Evolutionary conservation across 2,888 invertebrate genomes (phyloP), one percentile per base, ranked within the genome.

Genomic region (Coecobrya sp.): DNA sequence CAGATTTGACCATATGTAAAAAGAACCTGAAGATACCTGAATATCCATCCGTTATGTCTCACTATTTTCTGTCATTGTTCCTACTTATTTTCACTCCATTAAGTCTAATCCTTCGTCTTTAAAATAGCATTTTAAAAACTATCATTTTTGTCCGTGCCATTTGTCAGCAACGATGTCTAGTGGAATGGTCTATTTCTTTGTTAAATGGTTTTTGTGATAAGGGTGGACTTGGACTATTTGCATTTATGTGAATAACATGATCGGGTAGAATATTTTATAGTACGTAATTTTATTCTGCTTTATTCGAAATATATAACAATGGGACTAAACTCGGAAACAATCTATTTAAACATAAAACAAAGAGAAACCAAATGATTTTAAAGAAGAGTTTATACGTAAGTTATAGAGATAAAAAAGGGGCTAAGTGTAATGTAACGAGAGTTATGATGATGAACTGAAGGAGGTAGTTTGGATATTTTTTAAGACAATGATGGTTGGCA

Each of bases 11-110:
- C 3, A 19, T 0, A 62, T 25, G 1, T 10, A 1, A 25, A 19
- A 55, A n/a, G 13, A 68, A 86, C 86, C 86, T 86, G 85, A 85
- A 25, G 65, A n/a, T n/a, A 85, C 84, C 49, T 85, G 86, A 86
- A 49, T 86, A n/a, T 86, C 36, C 42, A 65, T 84, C 42, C 45
- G 45, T 62, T 42, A 16, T 4, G 52, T 36, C n/a, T n/a, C 27
- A 55, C 30, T 59, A 25, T 36, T 55, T 52, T 3, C 52, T 49
- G 13, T 27, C 11, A 16, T 22, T 49, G 49, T 13, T n/a, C 25
- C 11, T 62, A 52, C 19, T 19, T 30, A 19, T n/a, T 22, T 45
- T 27, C 42, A 13, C 10, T 49, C 27, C 45, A 10, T 86, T 27
- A 22, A 45, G 0, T 68, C 45, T 68, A 68, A 13, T 30, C 36